Conservation (phyloP, 2,113 vertebrate genomes). For the Tautogolabrus adspersus region DNA sequence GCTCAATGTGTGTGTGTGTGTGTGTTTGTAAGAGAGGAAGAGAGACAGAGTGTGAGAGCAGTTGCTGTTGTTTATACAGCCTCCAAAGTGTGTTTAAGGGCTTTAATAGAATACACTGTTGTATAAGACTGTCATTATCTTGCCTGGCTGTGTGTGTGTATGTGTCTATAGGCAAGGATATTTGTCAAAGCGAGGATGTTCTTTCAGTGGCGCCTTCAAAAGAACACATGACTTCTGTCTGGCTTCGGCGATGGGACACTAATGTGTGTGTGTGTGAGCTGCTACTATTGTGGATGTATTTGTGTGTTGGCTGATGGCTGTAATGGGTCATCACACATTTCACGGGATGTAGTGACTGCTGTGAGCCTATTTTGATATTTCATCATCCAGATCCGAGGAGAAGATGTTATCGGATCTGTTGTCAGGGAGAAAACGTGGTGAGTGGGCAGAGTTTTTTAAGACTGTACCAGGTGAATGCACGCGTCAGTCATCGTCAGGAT, state of each 20-base stretch:
- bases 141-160: conserved; percentile 29
- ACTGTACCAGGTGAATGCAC: conserved; percentile 40
- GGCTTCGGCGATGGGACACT: conserved; percentile 29
- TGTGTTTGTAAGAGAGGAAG: conserved; percentile 16
- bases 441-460: conserved; percentile 5
- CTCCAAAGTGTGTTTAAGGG: conserved; percentile 64
- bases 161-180: conserved; percentile 27
- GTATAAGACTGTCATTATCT: conserved; percentile 60
- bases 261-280: conserved; percentile 1
- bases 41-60: conserved; percentile 31
- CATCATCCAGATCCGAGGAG: conserved; percentile 39
- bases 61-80: conserved; percentile 66
- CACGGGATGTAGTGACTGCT: conserved; percentile 5
- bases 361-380: conserved; percentile 48
- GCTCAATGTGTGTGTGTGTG: not conserved
- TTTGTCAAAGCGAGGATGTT: conserved; percentile 56
- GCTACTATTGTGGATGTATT: not conserved
- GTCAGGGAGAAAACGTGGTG: conserved; percentile 11
- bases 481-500: conserved; percentile 66
- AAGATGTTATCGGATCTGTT: conserved; percentile 38
- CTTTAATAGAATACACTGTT: conserved; percentile 55
- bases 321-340: conserved; percentile 36
- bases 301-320: conserved; percentile 22
- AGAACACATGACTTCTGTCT: conserved; percentile 48
- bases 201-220: conserved; percentile 65